Conservation (phyloP, 2,113 vertebrate genomes). For the Solea solea region DNA sequence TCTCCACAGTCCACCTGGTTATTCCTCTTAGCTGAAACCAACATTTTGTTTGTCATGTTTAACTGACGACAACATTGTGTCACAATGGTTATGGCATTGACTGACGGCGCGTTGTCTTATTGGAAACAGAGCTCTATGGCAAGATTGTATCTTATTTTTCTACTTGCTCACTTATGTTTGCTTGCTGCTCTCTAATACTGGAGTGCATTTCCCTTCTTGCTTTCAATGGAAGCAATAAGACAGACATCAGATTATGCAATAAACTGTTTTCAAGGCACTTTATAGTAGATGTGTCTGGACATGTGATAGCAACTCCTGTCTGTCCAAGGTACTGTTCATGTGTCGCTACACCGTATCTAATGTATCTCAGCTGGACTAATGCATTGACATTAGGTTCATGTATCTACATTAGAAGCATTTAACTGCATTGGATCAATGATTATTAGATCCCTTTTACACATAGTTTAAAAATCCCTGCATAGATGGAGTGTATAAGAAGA, state of each 20-base stretch:
- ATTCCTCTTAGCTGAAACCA: not conserved
- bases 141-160: conserved; percentile 42
- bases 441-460: conserved; percentile 39
- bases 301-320: conserved; percentile 52
- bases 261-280: conserved; percentile 68
- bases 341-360: conserved; percentile 41
- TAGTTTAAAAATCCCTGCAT: conserved; percentile 14
- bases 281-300: conserved; percentile 57
- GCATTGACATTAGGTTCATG: conserved; percentile 27
- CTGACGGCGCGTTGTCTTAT: conserved; percentile 1
- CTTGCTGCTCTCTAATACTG: conserved; percentile 38
- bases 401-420: conserved; percentile 28
- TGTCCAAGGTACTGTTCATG: conserved; percentile 58
- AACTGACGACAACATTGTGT: conserved; percentile 13
- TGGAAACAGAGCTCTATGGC: conserved; percentile 28
- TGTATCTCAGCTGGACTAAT: conserved; percentile 38
- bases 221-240: conserved; percentile 76
- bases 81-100: conserved; percentile 10
- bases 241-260: conserved; percentile 72
- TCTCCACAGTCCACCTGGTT: conserved; percentile 9
- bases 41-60: conserved; percentile 20
- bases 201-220: conserved; percentile 60
- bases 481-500: conserved; percentile 1
- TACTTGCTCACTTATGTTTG: conserved; percentile 25
- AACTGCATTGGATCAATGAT: conserved; percentile 25